Percentiles rank a stretch among this genome's conserved stretches.
These are phyloP conservation scores for Taxidea taxus DNA, from an alignment of 2,113 vertebrate genomes.

Conservation along the genomic window DNA sequence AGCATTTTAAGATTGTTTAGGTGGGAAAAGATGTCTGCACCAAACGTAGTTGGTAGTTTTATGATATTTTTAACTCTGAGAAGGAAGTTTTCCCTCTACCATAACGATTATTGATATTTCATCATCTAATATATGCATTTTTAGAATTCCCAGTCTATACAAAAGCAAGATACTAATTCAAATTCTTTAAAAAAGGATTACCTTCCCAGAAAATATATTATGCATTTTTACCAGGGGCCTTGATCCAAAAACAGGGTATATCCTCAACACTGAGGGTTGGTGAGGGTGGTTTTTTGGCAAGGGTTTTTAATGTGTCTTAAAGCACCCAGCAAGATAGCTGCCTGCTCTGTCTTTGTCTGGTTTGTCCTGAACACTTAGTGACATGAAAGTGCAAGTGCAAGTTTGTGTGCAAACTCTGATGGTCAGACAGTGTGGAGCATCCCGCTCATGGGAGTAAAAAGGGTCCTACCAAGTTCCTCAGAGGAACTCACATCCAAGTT, in stretches of 20 bases:
- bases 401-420: not conserved
- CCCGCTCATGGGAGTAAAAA: not conserved
- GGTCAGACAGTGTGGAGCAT: not conserved
- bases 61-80: not conserved
- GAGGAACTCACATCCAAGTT: rapidly evolving
- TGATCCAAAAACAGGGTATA: not conserved
- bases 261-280: not conserved
- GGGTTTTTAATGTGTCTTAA: not conserved
- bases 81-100: not conserved
- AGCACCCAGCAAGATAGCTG: not conserved
- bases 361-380: not conserved
- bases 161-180: not conserved
- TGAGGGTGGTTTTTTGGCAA: not conserved
- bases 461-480: not conserved
- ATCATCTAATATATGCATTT: not conserved
- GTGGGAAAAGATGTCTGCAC: not conserved
- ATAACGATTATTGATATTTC: not conserved
- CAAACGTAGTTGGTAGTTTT: not conserved
- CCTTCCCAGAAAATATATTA: not conserved
- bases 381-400: not conserved
- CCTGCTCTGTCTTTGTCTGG: not conserved
- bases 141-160: not conserved
- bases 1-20: not conserved
- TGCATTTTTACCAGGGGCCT: not conserved
- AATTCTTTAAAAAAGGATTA: not conserved